Base-by-base conservation (phyloP, 2,888 invertebrate genomes). In the Acleris literana region DNA sequence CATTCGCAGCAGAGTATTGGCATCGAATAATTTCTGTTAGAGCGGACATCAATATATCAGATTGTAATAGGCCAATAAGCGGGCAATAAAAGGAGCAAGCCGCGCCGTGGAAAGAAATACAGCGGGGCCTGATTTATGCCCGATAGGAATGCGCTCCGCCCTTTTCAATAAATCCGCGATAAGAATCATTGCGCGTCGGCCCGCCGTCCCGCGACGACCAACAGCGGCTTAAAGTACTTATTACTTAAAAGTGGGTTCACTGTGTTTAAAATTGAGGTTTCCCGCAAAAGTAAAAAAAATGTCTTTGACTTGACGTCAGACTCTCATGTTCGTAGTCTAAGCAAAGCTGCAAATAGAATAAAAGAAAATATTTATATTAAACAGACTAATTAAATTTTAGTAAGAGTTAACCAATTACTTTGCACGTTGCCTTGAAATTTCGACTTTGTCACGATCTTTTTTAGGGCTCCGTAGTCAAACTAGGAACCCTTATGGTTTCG, bases 111-210 rank as follows among this genome's bases (percentile, higher is more conserved):
- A 82, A 85, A 87, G 87, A 85, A 85, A 84, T 85, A 86, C 79
- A 76, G 74, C 73, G 74, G 73, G 74, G 70, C 75, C 84, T 88
- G 92, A 92, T 92, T 92, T 92, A 92, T 90, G 85, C 87, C 77
- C 73, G 81, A 81, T 79, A 80, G 91, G 90, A 90, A 88, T 88
- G 82, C 80, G 79, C 73, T 62, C 74, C 74, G 81, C 82, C 88
- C 79, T 84, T 87, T 90, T 92, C 90, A 90, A 92, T 91, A 90
- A 90, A 82, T 80, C 73, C 71, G 68, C 69, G 91, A 91, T 91
- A 90, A 90, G 89, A 90, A 90, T 88, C 90, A 88, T 89, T 85
- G 88, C 86, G 76, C 39, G 62, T 48, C 33, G 33, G 9, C 71
- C 44, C 29, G 52, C 33, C 51, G 77, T 69, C 60, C 55, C 20